A percentile compares a stretch with the other conserved stretches of the same genome.
These are phyloP conservation scores for Meganola albula DNA, from an alignment of 2,888 invertebrate species.

Conservation along the genomic window DNA sequence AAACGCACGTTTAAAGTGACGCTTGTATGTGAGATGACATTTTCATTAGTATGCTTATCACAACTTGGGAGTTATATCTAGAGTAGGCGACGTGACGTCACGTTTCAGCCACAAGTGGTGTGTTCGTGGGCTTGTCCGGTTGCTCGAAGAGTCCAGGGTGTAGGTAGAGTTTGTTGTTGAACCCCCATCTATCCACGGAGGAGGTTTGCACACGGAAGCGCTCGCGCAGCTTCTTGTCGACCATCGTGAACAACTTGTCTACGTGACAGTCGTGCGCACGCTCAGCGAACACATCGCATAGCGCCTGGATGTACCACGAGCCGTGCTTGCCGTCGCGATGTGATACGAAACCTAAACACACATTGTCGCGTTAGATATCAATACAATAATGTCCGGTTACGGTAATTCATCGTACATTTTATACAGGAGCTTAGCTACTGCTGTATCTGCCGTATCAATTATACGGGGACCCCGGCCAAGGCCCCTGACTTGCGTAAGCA, in stretches of 20 bases:
- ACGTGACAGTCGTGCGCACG: constrained; percentile 80
- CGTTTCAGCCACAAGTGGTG: no score
- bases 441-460: no score
- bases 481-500: no score
- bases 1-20: no score
- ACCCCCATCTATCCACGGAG: constrained; percentile 80
- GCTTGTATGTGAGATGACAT: no score
- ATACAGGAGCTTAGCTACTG: no score
- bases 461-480: no score
- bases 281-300: constrained; percentile 81
- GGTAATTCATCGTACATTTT: no score
- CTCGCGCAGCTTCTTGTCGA: constrained; percentile 67
- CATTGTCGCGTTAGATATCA: background rate
- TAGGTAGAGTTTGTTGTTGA: constrained; percentile 80
- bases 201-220: constrained; percentile 77
- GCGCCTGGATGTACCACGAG: constrained; percentile 84
- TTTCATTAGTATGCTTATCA: constrained; percentile 19
- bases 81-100: no score
- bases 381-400: no score
- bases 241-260: constrained; percentile 81
- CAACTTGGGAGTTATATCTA: constrained; percentile 17
- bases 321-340: constrained; percentile 78
- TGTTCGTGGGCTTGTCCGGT: no score
- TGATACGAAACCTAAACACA: constrained; percentile 74
- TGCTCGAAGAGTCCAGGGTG: constrained; percentile 80